Evolutionary conservation across 2,888 invertebrate genomes (phyloP).

Genomic region (Callimorpha dominula): DNA sequence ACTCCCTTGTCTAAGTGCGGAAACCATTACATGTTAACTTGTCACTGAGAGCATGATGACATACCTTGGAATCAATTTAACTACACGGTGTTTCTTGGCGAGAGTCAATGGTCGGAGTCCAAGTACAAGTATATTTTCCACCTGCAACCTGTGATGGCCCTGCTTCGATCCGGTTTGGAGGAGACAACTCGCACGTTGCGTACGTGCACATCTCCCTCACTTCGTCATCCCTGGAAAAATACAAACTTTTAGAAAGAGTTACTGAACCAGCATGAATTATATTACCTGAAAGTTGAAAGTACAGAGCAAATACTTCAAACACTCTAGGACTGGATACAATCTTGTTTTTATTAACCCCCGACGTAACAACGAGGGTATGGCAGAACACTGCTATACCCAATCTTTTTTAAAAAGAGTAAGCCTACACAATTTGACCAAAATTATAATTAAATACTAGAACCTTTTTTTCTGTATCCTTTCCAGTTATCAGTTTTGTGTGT

Average conservation of each 20-base stretch:
- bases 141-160: too few species aligned
- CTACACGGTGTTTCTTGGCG: background rate
- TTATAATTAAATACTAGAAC: too few species aligned
- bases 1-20: too few species aligned
- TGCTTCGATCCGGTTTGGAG: too few species aligned
- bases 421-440: too few species aligned
- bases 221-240: too few species aligned
- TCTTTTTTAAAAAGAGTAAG: too few species aligned
- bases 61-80: background rate
- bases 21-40: background rate
- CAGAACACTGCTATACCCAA: too few species aligned
- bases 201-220: too few species aligned
- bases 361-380: too few species aligned
- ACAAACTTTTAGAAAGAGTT: background rate
- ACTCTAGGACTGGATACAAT: background rate
- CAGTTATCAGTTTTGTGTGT: background rate
- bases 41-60: background rate
- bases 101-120: background rate
- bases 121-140: background rate
- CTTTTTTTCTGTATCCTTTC: too few species aligned
- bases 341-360: background rate
- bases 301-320: background rate
- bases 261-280: background rate
- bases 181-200: too few species aligned
- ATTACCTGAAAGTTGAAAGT: background rate